phyloP scores from a whole-genome alignment of 1,140 invertebrate species.

The Megathymus violae region DNA sequence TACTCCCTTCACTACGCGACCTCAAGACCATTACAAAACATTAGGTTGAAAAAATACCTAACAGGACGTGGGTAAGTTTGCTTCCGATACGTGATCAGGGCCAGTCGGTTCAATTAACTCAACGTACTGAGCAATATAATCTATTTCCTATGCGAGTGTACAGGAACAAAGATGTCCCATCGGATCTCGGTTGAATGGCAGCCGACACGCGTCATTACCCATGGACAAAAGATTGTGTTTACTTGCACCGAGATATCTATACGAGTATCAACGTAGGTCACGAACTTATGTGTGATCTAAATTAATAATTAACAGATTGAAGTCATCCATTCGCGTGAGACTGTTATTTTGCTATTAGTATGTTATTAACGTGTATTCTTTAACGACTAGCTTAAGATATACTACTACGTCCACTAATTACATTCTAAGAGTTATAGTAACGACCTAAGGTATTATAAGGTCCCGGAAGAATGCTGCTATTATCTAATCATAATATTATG shows the following conservation, averaged over 20 bases:
- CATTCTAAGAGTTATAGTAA: too few relatives aligned
- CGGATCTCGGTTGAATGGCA: conserved; percentile 21
- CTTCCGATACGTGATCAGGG: conserved; percentile 8
- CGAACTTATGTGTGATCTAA: background rate
- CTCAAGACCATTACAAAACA: too few relatives aligned
- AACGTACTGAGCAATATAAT: background rate
- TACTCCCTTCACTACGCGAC: too few relatives aligned
- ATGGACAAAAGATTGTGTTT: conserved; percentile 49
- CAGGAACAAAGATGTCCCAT: conserved; percentile 18
- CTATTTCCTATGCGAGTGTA: background rate
- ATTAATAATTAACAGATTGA: background rate
- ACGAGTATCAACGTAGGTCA: background rate
- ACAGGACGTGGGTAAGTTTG: background rate
- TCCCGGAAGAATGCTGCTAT: too few relatives aligned
- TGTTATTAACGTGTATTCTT: too few relatives aligned
- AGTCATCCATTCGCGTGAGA: conserved; percentile 2
- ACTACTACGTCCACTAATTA: too few relatives aligned
- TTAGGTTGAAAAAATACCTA: conserved; percentile 3
- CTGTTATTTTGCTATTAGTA: too few relatives aligned
- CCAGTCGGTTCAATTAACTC: conserved; percentile 16
- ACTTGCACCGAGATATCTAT: conserved; percentile 3
- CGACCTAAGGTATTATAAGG: too few relatives aligned
- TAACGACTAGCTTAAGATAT: too few relatives aligned
- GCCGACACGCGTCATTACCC: conserved; percentile 40
- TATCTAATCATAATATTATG: too few relatives aligned